Evolutionary conservation across 2,888 invertebrate species (phyloP), one percentile per base, ranked within the genome.

Genomic region (Disparrhopalites patrizii): DNA sequence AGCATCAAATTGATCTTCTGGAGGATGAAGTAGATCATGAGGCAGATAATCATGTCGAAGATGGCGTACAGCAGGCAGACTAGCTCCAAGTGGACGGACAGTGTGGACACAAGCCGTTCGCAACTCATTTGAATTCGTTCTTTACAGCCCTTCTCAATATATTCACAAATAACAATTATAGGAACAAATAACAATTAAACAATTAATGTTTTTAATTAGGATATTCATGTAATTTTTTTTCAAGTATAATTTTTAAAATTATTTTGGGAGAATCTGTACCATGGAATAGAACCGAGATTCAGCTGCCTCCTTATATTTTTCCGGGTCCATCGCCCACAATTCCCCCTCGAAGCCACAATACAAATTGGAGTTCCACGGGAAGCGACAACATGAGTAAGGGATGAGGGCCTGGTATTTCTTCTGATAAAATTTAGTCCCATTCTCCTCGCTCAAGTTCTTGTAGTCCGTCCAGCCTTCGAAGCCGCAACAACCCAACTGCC

Each of bases 401-500:
- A 63, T 33, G 4, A 30, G 13, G 56, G 56, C 20, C 23, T 56
- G 56, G 15, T 20, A 10, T 23, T 57, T 38, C 27, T 57, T 27
- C 15, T 7, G 28, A 25, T 43, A 31, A 13, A 31, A 50, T 18
- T 57, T 36, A 1, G n/a, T 10, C 13, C 13, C n/a, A 27, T 57
- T 50, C 52, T 52, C n/a, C 27, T 27, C 18, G 4, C n/a, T n/a
- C 7, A 47, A n/a, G 20, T 38, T 25, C 8, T 43, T 27, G 52
- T 62, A 62, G 27, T 52, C 62, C 36, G n/a, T 62, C 27, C 23
- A 33, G 25, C 27, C 25, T 3, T n/a, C 36, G 7, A 18, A 10
- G 15, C 62, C 62, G 54, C 62, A 62, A 18, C 62, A 62, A 13
- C 52, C 62, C 31, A 62, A 15, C 52, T 62, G 31, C 23, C n/a